These are phyloP conservation scores for Typhlichthys eigenmanni DNA, from an alignment of 2,797 vertebrate species.

Conservation along the genomic window DNA sequence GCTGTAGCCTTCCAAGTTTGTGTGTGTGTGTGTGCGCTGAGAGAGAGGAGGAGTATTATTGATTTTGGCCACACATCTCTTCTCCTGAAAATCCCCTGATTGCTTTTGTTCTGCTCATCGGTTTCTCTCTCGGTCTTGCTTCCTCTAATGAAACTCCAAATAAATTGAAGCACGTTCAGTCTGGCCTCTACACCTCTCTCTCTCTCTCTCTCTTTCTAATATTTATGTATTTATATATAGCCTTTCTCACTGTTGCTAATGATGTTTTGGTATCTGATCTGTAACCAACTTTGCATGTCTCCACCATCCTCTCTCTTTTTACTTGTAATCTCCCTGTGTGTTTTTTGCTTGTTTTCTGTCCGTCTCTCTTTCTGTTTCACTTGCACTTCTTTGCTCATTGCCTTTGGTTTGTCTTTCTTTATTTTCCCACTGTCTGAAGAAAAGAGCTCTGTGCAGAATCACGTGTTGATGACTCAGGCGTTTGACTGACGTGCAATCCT, in stretches of 20 bases:
- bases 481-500: conserved; percentile 30
- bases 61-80: conserved; percentile 76
- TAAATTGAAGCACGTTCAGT: conserved; percentile 74
- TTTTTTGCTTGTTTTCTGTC: conserved; percentile 43
- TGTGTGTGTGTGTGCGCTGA: conserved; percentile 48
- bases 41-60: conserved; percentile 72
- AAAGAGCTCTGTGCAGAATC: conserved; percentile 13
- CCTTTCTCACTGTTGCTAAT: conserved; percentile 15
- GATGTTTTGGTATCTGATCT: conserved; percentile 36
- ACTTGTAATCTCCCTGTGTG: conserved; percentile 29
- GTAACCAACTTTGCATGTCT: conserved; percentile 13
- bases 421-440: conserved; percentile 22
- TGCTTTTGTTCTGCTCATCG: conserved; percentile 77
- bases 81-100: conserved; percentile 76
- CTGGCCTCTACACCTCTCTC: conserved; percentile 38
- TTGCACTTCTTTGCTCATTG: conserved; percentile 11
- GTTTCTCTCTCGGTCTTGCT: conserved; percentile 67
- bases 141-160: conserved; percentile 79
- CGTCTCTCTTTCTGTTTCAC: conserved; percentile 23
- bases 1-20: conserved; percentile 41
- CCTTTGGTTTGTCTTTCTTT: conserved; percentile 25
- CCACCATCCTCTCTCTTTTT: conserved; percentile 23
- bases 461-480: conserved; percentile 38
- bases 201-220: conserved; percentile 9
- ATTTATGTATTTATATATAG: conserved; percentile 11